Base-by-base conservation (phyloP, 2,888 invertebrate species). In the Coenonympha arcania region DNA sequence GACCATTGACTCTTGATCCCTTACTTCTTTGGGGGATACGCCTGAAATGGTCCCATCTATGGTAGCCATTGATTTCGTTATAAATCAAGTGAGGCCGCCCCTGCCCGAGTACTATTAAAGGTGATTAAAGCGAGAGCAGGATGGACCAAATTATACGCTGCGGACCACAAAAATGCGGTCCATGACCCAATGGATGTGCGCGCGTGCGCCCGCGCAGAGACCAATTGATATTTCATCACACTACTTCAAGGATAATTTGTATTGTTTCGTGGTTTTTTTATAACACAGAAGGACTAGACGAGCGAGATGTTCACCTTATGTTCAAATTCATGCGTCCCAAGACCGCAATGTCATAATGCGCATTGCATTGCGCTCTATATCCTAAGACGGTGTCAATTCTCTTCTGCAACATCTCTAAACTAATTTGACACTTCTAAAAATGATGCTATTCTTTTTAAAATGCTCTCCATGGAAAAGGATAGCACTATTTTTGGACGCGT, bases 101-200 rank as follows among this genome's bases (percentile, higher is more conserved):
- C 68, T 58, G 62, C 59, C 62, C 59, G 63, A 65, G 60, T 68
- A 71, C 66, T 71, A 77, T 79, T 77, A 76, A 65, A 69, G 67
- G 78, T 77, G 76, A 83, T 81, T 80, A 80, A 71, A 75, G 72
- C 69, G 62, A 65, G 71, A 71, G 71, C 79, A 79, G 78, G 81
- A 79, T 76, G 79, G 68, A 67, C 75, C 70, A 79, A 83, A 83
- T 83, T 82, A 82, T 69, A 81, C 69, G 79, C 73, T 73, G 65
- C 63, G 66, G 68, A 62, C 70, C 68, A 72, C 72, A 65, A 71
- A 74, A 70, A 56, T 71, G 69, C 71, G 79, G 76, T 78, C 73
- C 72, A 73, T 73, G 76, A 73, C 65, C 73, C 67, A 65, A 58
- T 62, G 56, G 64, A 18, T 45, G 51, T 51, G 56, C 55, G 66